Percentiles rank a stretch among this genome's conserved stretches.
phyloP scores from a whole-genome alignment of 2,797 vertebrate species.

The Cynopterus sphinx region DNA sequence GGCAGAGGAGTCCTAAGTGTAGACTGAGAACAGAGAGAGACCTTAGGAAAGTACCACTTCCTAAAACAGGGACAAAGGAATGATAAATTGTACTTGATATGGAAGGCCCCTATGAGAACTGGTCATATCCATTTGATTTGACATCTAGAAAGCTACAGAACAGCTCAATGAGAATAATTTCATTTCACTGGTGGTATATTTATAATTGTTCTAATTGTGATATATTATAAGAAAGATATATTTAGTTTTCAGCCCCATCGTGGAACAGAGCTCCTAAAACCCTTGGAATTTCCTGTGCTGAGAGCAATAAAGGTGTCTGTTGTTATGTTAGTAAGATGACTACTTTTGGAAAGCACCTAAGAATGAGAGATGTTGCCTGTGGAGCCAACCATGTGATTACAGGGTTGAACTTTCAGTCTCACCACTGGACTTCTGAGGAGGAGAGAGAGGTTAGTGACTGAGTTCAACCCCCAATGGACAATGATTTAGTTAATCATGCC shows the following conservation, averaged over 20 bases:
- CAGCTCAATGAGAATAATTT: background rate
- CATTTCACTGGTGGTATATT: background rate
- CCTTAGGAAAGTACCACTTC: too few relatives aligned
- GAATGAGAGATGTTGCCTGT: background rate
- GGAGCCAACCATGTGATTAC: background rate
- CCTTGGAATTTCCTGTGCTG: background rate
- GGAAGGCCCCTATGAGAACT: background rate
- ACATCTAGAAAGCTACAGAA: background rate
- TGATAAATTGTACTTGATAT: background rate
- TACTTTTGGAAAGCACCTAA: background rate
- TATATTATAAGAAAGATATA: background rate
- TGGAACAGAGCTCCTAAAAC: background rate
- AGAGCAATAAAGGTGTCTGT: background rate
- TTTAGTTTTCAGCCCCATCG: background rate
- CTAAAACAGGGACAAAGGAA: background rate
- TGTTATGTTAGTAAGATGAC: background rate
- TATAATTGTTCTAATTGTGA: background rate
- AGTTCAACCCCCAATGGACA: background rate
- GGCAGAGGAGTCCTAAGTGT: rapidly evolving
- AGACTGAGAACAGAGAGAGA: background rate
- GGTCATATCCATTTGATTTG: background rate
- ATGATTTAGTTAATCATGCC: background rate
- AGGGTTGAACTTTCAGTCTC: background rate
- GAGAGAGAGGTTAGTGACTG: background rate
- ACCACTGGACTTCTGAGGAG: background rate